Base-by-base conservation (phyloP, 2,888 invertebrate species). In the Lycophotia porphyrea region DNA sequence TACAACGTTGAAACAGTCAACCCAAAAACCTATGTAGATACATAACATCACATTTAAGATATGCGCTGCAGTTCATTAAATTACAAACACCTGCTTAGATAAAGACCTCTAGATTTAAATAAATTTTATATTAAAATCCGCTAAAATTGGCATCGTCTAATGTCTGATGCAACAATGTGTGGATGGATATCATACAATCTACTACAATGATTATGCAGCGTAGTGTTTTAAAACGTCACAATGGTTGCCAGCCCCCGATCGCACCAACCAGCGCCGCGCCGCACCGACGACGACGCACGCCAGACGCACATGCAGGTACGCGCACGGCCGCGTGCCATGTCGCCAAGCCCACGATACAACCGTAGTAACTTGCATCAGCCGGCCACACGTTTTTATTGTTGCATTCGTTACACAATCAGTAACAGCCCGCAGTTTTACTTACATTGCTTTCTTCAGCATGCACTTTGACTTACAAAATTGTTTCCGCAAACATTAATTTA, bases 351-450 rank as follows among this genome's bases (percentile, higher is more conserved):
- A 88, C 88, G 85, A 70, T 87, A 88, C 49, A 68, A 74, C 24
- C 81, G 55, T 61, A 68, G 64, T 68, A 71, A 67, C 87, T 90
- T 90, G 90, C 90, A 86, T 90, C 90, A 90, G 86, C 88, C 90
- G 90, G 86, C 88, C 61, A 34, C 82, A 82, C 78, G 84, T 80
- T 76, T 44, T 74, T 18, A 31, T 18, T 64, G 18, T 73, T 65
- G 65, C 60, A 67, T 61, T 69, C 47, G 44, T 65, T 76, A 71
- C 65, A 81, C 67, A 82, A 76, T 76, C 31, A 71, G 49, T 47
- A 69, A 44, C 65, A 34, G 49, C 61, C 39, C 1, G 15, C 44
- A 52, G 49, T 52, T 42, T 55, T n/a, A 9, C 21, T 5, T 21
- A 61, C 24, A 65, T 55, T 36, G 36, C 70, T 71, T 69, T 76